A percentile compares a stretch with the other conserved stretches of the same genome.
These are phyloP conservation scores for Odontophorus gujanensis DNA, from an alignment of 2,113 vertebrate species.

Conservation along the genomic window DNA sequence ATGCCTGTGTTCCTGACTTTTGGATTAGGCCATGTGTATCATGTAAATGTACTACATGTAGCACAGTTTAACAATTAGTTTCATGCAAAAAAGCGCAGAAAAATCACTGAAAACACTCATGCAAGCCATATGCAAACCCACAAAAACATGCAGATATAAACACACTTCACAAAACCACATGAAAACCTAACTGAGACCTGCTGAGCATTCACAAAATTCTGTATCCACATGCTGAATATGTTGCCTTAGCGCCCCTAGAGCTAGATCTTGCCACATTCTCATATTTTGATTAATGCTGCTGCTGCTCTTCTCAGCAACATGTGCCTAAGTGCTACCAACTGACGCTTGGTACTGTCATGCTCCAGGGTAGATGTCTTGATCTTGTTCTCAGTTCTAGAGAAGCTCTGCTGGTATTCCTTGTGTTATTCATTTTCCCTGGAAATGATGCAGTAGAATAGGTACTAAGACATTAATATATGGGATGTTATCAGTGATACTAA, in stretches of 20 bases:
- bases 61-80: not conserved
- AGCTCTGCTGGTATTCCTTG: not conserved
- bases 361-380: not conserved
- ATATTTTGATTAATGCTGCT: fast-evolving
- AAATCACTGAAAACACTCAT: not conserved
- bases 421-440: not conserved
- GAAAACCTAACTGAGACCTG: slow-evolving; percentile 8
- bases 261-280: not conserved
- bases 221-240: not conserved
- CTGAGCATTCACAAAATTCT: not conserved
- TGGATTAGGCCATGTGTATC: fast-evolving
- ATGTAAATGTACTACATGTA: not conserved
- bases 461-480: not conserved
- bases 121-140: not conserved
- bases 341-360: not conserved
- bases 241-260: not conserved
- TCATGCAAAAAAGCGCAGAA: not conserved
- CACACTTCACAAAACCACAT: slow-evolving; percentile 10
- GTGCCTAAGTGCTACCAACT: not conserved
- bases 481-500: not conserved
- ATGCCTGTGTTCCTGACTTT: not conserved
- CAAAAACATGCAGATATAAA: not conserved
- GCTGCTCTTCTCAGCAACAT: not conserved
- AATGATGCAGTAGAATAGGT: not conserved
- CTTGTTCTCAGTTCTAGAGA: not conserved